Conservation (phyloP, 2,888 invertebrate genomes). For the Timema cristinae region DNA sequence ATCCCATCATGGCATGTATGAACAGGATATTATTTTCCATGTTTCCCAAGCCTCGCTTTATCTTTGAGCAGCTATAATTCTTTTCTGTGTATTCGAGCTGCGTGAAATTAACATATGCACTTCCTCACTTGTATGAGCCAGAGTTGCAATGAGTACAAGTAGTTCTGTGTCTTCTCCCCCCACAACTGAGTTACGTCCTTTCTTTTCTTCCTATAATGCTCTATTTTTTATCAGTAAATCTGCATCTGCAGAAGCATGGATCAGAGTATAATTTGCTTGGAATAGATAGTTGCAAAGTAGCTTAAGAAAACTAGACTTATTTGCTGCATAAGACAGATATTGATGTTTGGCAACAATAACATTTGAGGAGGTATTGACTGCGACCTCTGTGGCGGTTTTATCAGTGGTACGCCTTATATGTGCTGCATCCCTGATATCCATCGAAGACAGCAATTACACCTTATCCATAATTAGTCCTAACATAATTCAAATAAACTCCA, state of each 20-base stretch:
- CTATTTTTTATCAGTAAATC: neutral
- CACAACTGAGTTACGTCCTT: neutral
- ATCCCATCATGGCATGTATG: constrained; percentile 10
- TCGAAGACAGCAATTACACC: constrained; percentile 1
- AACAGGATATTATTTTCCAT: neutral
- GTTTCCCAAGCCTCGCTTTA: neutral
- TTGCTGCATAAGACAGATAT: neutral
- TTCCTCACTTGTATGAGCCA: constrained; percentile 5
- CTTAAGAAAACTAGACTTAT: neutral
- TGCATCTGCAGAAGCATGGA: constrained; percentile 9
- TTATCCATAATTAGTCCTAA: neutral
- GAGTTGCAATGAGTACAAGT: neutral
- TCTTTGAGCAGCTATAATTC: neutral
- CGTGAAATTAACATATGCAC: constrained; percentile 1
- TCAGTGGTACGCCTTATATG: neutral
- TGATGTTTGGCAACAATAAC: neutral
- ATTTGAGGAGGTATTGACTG: neutral
- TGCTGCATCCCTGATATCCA: constrained; percentile 9
- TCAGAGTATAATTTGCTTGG: neutral
- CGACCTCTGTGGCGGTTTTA: neutral
- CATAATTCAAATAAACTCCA: constrained; percentile 7
- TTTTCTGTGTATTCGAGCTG: constrained; percentile 4
- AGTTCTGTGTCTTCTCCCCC: neutral
- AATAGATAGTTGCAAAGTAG: neutral
- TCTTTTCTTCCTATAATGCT: neutral